These are phyloP conservation scores for Epinotia demarniana DNA, from an alignment of 2,888 invertebrate genomes.

Conservation along the genomic window DNA sequence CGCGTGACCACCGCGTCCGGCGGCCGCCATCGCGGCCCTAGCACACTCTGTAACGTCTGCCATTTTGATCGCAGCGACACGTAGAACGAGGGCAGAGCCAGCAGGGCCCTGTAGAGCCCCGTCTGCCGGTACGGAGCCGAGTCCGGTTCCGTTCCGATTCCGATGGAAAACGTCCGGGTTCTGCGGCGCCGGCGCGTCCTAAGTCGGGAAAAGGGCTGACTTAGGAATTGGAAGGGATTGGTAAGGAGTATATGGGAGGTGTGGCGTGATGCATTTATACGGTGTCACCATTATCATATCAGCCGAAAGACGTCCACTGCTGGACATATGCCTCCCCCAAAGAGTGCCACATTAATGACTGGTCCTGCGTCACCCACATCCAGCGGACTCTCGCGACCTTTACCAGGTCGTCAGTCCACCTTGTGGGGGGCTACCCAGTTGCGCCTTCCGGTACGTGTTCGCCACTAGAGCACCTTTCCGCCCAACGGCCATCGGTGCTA, in stretches of 20 bases:
- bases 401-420: no score
- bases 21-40: background rate
- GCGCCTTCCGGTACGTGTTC: no score
- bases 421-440: no score
- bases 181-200: background rate
- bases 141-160: background rate
- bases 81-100: conserved; percentile 6
- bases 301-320: no score
- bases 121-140: background rate
- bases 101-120: conserved; percentile 1
- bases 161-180: background rate
- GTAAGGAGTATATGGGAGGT: background rate
- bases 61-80: background rate
- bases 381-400: no score
- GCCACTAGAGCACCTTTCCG: no score
- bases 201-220: conserved; percentile 1
- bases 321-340: no score
- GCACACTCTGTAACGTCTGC: background rate
- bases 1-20: background rate
- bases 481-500: no score
- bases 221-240: background rate
- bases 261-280: background rate
- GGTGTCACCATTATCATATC: no score
- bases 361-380: no score
- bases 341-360: no score